phyloP scores from a whole-genome alignment of 1,140 invertebrate species.

The Micrasema longulum region DNA sequence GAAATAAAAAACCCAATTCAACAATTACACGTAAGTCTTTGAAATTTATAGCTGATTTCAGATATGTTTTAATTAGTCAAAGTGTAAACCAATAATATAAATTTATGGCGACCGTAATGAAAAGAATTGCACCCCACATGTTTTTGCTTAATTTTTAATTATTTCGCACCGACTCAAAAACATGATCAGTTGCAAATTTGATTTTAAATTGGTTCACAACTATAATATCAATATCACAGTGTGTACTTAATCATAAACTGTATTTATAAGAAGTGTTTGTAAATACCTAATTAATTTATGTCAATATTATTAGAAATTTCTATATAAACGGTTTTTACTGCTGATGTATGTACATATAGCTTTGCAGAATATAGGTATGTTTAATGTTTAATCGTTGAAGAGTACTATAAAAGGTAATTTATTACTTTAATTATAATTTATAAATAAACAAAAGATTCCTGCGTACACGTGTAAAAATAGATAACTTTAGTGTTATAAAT shows the following conservation, averaged over 20 bases:
- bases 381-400: constrained; percentile 24
- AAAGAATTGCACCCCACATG: no score
- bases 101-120: no score
- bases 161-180: no score
- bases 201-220: background rate
- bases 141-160: no score
- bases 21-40: no score
- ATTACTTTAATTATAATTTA: constrained; percentile 41
- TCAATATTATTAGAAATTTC: constrained; percentile 9
- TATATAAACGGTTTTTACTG: background rate
- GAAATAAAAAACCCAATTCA: no score
- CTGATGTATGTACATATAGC: constrained; percentile 16
- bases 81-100: no score
- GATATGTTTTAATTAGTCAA: no score
- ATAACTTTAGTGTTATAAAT: constrained; percentile 42
- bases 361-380: constrained; percentile 14
- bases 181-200: background rate
- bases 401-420: constrained; percentile 26
- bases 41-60: no score
- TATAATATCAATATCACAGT: constrained; percentile 2
- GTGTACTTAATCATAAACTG: constrained; percentile 12
- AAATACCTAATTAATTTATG: constrained; percentile 8
- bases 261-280: constrained; percentile 6
- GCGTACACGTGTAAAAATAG: constrained; percentile 45
- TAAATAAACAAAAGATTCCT: constrained; percentile 46